A percentile compares a stretch with the other conserved stretches of the same genome.
Conservation (phyloP, 2,888 invertebrate genomes). For the Venustoraphidia nigricollis region DNA sequence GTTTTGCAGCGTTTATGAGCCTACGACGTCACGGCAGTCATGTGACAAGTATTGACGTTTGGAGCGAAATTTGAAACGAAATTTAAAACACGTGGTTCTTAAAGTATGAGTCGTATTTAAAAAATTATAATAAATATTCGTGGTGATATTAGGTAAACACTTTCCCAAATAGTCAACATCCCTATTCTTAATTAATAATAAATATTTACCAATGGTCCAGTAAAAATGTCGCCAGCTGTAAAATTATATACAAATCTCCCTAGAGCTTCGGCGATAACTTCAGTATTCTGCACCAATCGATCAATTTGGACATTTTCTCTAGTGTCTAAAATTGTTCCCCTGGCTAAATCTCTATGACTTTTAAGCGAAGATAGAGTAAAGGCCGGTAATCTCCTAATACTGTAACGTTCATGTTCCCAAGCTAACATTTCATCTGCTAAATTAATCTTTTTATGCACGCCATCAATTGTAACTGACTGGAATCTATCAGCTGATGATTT, state of each 20-base stretch:
- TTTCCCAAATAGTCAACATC: too few species aligned
- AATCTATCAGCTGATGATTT: slow-evolving; percentile 35
- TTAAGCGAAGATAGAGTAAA: slow-evolving; percentile 76
- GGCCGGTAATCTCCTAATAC: slow-evolving; percentile 79
- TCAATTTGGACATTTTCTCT: slow-evolving; percentile 38
- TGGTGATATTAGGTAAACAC: too few species aligned
- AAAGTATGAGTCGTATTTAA: too few species aligned
- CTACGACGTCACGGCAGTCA: too few species aligned
- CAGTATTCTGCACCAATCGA: slow-evolving; percentile 49
- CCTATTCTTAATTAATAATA: slow-evolving; percentile 1
- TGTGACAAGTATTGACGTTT: too few species aligned
- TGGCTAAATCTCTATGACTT: slow-evolving; percentile 44
- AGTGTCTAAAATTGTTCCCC: slow-evolving; percentile 47
- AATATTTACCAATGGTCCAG: slow-evolving; percentile 53
- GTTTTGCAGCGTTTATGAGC: too few species aligned
- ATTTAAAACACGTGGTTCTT: too few species aligned
- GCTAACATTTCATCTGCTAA: slow-evolving; percentile 79
- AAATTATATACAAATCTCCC: slow-evolving; percentile 69
- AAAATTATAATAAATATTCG: too few species aligned
- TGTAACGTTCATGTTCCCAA: slow-evolving; percentile 96
- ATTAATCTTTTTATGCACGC: slow-evolving; percentile 92
- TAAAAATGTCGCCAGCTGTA: slow-evolving; percentile 48
- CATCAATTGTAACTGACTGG: slow-evolving; percentile 36
- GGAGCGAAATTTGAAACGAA: too few species aligned
- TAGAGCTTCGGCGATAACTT: slow-evolving; percentile 65